Percentiles rank a stretch among this genome's conserved stretches.
phyloP scores from a whole-genome alignment of 2,797 vertebrate species.

The Takifugu ocellatus region DNA sequence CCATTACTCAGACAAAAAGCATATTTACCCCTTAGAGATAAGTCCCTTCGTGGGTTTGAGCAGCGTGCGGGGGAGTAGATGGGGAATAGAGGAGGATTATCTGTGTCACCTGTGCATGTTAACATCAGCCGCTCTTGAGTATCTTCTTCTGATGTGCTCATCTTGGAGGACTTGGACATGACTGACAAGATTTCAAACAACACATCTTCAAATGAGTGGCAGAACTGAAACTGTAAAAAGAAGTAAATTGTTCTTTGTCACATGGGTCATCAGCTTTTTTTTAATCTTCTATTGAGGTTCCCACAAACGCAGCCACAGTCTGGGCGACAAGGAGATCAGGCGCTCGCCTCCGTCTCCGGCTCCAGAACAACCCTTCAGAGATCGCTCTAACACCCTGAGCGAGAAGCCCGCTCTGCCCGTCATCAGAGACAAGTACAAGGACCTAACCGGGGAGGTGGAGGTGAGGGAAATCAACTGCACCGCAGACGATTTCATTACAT shows the following conservation, averaged over 20 bases:
- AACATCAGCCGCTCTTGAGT: slow-evolving; percentile 57
- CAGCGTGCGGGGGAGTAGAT: background rate
- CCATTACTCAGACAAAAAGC: slow-evolving; percentile 3
- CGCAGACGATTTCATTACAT: background rate
- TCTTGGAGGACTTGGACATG: slow-evolving; percentile 47
- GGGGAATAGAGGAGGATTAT: slow-evolving; percentile 31
- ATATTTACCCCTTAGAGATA: slow-evolving; percentile 42
- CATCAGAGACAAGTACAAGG: slow-evolving; percentile 98
- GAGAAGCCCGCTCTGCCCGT: slow-evolving; percentile 92
- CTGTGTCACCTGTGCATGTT: slow-evolving; percentile 26
- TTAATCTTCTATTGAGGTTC: slow-evolving; percentile 75
- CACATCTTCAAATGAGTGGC: slow-evolving; percentile 36
- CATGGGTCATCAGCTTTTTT: background rate
- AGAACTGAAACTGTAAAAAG: slow-evolving; percentile 4
- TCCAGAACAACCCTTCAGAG: slow-evolving; percentile 88
- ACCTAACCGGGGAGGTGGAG: slow-evolving; percentile 97
- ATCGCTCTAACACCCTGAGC: slow-evolving; percentile 90
- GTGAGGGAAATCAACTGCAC: slow-evolving; percentile 59
- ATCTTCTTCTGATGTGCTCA: slow-evolving; percentile 52
- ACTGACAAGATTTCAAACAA: slow-evolving; percentile 38
- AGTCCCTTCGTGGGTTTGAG: slow-evolving; percentile 34
- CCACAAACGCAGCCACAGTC: slow-evolving; percentile 95
- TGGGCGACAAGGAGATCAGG: slow-evolving; percentile 92
- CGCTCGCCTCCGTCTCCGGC: slow-evolving; percentile 81
- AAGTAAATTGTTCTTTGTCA: background rate